phyloP scores from a whole-genome alignment of 1,140 invertebrate genomes.

The Cotesia chilonis region DNA sequence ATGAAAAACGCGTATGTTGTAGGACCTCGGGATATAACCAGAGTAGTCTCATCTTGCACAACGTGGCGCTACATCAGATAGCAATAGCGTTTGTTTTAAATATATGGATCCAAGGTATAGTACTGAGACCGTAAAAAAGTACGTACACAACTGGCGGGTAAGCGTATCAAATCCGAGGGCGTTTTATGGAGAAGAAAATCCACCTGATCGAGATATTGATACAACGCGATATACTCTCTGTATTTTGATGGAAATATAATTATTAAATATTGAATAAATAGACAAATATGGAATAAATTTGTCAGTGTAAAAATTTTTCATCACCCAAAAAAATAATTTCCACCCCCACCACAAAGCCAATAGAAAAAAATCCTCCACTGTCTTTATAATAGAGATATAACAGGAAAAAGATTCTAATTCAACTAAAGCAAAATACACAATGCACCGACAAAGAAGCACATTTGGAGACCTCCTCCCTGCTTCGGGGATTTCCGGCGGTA shows the following conservation, averaged over 20 bases:
- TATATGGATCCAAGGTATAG: constrained; percentile 57
- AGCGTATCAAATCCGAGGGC: too few species aligned
- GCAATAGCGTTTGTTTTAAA: constrained; percentile 67
- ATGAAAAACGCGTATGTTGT: constrained; percentile 44
- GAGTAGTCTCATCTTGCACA: constrained; percentile 48
- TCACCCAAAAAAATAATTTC: too few species aligned
- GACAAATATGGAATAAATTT: too few species aligned
- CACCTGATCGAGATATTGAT: constrained; percentile 34
- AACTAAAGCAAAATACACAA: too few species aligned
- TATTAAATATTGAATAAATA: too few species aligned
- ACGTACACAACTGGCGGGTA: background rate
- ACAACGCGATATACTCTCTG: constrained; percentile 38
- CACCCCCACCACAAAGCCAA: too few species aligned
- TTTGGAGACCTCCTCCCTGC: too few species aligned
- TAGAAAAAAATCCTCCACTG: too few species aligned
- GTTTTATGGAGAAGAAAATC: constrained; percentile 18
- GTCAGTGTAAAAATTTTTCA: background rate
- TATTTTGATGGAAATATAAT: constrained; percentile 33
- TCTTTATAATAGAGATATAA: too few species aligned
- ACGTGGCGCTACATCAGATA: constrained; percentile 64
- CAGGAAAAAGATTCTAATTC: too few species aligned
- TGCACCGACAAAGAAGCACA: too few species aligned
- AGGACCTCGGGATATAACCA: background rate
- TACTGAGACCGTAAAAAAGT: background rate
- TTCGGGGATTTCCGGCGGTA: too few species aligned